Evolutionary conservation across 2,113 vertebrate genomes (phyloP).

Genomic region (Phyllostomus discolor): DNA sequence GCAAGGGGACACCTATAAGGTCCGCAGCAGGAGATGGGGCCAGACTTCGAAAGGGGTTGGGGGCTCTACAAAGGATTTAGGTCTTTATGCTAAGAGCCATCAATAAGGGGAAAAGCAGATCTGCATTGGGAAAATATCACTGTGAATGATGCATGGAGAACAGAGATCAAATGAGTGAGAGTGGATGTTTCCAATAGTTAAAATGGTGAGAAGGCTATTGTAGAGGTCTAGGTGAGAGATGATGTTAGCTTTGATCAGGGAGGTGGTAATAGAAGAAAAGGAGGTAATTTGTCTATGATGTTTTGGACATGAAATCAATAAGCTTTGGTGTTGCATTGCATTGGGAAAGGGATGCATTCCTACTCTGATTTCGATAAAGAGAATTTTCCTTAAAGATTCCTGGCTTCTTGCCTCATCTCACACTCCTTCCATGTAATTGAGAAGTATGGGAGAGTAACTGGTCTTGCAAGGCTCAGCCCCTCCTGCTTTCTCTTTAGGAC

Average conservation of each 20-base stretch:
- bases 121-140: conserved; percentile 18
- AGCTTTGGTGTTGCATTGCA: background rate
- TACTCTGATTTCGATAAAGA: background rate
- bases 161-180: conserved; percentile 15
- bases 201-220: conserved; percentile 2
- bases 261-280: conserved; percentile 24
- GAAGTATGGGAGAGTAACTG: background rate
- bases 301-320: conserved; percentile 33
- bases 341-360: background rate
- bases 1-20: background rate
- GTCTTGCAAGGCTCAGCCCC: background rate
- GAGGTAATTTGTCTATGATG: background rate
- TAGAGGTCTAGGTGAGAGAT: background rate
- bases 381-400: background rate
- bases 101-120: background rate
- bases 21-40: background rate
- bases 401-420: background rate
- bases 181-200: conserved; percentile 4
- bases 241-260: background rate
- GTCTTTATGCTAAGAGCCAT: background rate
- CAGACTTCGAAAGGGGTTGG: background rate
- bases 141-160: background rate
- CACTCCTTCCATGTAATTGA: background rate
- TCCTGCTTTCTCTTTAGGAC: background rate
- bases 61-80: background rate